These are phyloP conservation scores for Zophobas atratus DNA, from an alignment of 1,140 invertebrate genomes.

Conservation along the genomic window DNA sequence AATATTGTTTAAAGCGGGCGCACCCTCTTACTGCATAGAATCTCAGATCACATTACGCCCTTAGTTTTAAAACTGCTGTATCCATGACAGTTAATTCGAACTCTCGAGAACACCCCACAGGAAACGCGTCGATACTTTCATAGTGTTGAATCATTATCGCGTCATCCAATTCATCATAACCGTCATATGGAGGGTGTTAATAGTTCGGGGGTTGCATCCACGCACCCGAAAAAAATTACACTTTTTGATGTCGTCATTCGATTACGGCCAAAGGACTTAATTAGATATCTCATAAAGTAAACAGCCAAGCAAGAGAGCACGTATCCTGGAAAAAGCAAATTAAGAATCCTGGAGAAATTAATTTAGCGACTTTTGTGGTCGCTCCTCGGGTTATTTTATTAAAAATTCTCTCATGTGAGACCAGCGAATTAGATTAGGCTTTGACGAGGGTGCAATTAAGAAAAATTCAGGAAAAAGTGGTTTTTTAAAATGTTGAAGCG, in stretches of 20 bases:
- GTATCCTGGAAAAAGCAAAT: conserved; percentile 30
- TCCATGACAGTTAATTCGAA: conserved; percentile 47
- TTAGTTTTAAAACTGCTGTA: conserved; percentile 45
- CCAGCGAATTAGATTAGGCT: conserved; percentile 3
- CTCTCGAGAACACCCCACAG: conserved; percentile 27
- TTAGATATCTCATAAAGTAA: conserved; percentile 33
- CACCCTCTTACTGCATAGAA: neutral
- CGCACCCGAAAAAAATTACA: conserved; percentile 34
- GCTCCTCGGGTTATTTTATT: conserved; percentile 19
- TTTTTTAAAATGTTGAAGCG: neutral
- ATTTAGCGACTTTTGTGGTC: conserved; percentile 32
- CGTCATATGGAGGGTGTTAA: conserved; percentile 45
- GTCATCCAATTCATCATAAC: conserved; percentile 49
- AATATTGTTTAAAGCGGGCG: conserved; percentile 40
- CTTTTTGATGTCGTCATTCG: conserved; percentile 25
- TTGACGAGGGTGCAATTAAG: conserved; percentile 12
- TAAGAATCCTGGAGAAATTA: conserved; percentile 28
- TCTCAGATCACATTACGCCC: conserved; percentile 38
- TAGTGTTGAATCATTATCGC: conserved; percentile 51
- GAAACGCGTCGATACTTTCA: conserved; percentile 46
- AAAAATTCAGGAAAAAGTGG: conserved; percentile 14
- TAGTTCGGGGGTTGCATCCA: conserved; percentile 40
- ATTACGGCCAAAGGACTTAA: conserved; percentile 26
- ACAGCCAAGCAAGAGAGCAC: conserved; percentile 3
- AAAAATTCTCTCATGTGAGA: conserved; percentile 34